Conservation (phyloP, 2,888 invertebrate genomes). For the Apamea crenata region DNA sequence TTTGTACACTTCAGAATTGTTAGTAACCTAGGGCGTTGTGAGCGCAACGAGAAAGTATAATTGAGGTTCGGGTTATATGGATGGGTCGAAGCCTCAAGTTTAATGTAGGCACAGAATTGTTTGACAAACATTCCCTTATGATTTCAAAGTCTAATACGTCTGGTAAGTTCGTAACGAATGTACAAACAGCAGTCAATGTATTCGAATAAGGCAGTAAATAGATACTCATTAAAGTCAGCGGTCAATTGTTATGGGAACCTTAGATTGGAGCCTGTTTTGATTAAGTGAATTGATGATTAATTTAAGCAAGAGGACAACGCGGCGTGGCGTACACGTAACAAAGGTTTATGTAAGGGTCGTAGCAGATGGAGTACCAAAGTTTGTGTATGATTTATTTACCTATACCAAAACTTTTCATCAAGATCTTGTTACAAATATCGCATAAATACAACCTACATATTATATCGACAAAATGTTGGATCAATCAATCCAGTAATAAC, state of each 20-base stretch:
- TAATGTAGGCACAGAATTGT: conserved; percentile 18
- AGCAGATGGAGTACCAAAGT: not conserved
- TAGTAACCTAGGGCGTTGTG: conserved; percentile 33
- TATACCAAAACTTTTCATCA: not conserved
- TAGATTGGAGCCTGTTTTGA: not conserved
- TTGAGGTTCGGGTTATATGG: conserved; percentile 24
- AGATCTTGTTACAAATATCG: not conserved
- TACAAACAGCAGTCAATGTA: conserved; percentile 16
- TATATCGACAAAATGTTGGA: not conserved
- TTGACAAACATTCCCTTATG: conserved; percentile 31
- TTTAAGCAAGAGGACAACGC: not conserved
- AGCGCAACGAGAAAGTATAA: conserved; percentile 42
- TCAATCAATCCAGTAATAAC: conserved; percentile 8
- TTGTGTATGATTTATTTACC: not conserved
- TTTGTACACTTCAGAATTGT: conserved; percentile 44
- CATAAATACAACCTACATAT: not conserved
- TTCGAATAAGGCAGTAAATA: conserved; percentile 29
- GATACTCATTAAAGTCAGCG: not conserved
- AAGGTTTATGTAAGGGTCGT: not conserved
- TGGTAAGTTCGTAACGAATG: conserved; percentile 39
- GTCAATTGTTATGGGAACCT: conserved; percentile 1
- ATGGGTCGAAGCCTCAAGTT: conserved; percentile 1
- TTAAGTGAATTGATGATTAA: conserved; percentile 7
- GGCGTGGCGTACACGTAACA: too few relatives aligned
- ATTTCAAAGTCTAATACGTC: conserved; percentile 43